Evolutionary conservation across 2,888 invertebrate species (phyloP).

Genomic region (Asteroscopus sphinx): DNA sequence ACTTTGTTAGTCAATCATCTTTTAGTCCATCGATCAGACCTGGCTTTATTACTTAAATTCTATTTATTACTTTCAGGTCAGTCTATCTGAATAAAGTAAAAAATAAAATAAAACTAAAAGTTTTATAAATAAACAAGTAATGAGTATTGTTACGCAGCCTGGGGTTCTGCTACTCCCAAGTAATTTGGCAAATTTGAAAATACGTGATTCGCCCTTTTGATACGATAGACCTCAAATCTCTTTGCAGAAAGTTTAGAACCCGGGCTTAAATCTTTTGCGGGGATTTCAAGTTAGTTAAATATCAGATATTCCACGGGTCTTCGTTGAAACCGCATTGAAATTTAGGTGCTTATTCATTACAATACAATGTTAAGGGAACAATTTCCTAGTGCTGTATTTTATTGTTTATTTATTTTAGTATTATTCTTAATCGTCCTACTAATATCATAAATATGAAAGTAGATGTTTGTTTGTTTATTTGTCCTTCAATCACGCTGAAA

Average conservation of each 20-base stretch:
- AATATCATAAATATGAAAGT: too few species aligned
- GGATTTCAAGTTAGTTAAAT: constrained; percentile 64
- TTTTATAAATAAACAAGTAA: constrained; percentile 26
- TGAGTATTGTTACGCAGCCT: constrained; percentile 15
- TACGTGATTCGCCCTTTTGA: constrained; percentile 59
- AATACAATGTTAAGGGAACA: constrained; percentile 20
- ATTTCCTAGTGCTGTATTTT: constrained; percentile 13
- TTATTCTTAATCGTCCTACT: background rate
- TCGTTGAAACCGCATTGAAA: constrained; percentile 49
- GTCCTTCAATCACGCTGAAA: too few species aligned
- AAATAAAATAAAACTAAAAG: constrained; percentile 17
- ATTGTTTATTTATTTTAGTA: constrained; percentile 4
- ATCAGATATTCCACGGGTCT: constrained; percentile 38
- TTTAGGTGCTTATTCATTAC: constrained; percentile 37
- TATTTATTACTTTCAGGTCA: constrained; percentile 17
- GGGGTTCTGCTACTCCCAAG: constrained; percentile 18
- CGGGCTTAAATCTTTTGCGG: constrained; percentile 66
- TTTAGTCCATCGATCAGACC: constrained; percentile 38
- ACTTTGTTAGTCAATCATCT: constrained; percentile 48
- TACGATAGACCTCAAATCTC: constrained; percentile 65
- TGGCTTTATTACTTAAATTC: constrained; percentile 13
- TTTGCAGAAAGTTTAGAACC: constrained; percentile 62
- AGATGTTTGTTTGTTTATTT: too few species aligned
- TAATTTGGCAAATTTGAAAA: constrained; percentile 49
- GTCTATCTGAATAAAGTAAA: constrained; percentile 4